A percentile compares a stretch with the other conserved stretches of the same genome.
These are phyloP conservation scores for Muscicapa striata DNA, from an alignment of 2,797 vertebrate species.

Conservation along the genomic window DNA sequence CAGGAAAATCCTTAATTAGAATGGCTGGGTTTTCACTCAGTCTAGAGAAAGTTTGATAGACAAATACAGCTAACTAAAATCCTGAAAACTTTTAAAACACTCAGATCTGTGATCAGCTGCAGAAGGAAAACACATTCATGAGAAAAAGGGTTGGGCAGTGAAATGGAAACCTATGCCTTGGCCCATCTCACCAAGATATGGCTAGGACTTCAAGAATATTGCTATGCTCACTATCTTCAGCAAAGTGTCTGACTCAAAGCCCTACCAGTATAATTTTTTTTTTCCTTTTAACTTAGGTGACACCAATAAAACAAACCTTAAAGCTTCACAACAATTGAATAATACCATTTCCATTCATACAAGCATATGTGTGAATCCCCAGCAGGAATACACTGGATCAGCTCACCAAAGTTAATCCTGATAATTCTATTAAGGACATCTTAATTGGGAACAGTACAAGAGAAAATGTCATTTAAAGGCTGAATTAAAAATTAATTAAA, in stretches of 20 bases:
- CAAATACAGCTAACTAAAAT: background rate
- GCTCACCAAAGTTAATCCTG: background rate
- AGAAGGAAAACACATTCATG: background rate
- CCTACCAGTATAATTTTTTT: background rate
- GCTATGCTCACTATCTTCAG: background rate
- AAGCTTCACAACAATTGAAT: background rate
- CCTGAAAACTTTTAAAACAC: background rate
- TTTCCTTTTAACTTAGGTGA: background rate
- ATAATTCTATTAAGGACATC: slow-evolving; percentile 36
- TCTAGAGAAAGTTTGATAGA: background rate
- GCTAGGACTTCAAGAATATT: background rate
- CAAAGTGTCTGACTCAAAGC: background rate
- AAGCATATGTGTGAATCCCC: background rate
- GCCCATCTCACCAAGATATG: background rate
- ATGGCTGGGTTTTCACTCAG: background rate
- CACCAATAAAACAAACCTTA: background rate
- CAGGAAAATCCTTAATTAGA: background rate
- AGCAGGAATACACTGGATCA: background rate
- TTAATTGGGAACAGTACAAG: slow-evolving; percentile 29
- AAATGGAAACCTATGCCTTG: background rate
- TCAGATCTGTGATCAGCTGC: background rate
- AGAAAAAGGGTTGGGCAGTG: background rate
- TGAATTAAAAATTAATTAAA: slow-evolving; percentile 9
- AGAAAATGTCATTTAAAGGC: slow-evolving; percentile 16
- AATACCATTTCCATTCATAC: background rate